Conservation (phyloP, 2,113 vertebrate genomes). For the Dryoscopus gambensis region DNA sequence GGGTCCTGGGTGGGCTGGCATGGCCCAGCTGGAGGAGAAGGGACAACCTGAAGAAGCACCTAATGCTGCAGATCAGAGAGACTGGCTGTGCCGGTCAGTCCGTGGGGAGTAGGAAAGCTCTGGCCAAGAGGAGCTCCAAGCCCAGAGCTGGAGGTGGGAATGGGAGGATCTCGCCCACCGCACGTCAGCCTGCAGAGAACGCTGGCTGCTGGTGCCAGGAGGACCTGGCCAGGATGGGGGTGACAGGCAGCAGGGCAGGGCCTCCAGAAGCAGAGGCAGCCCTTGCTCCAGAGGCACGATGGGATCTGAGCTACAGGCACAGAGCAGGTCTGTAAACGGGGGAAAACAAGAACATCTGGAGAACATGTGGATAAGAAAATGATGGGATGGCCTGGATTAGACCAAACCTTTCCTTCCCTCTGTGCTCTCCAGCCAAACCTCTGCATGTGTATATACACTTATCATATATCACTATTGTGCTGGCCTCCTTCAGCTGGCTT, state of each 20-base stretch:
- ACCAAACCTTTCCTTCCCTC: background rate
- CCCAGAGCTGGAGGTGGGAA: background rate
- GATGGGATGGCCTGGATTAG: background rate
- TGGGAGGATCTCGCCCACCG: rapidly evolving
- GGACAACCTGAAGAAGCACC: background rate
- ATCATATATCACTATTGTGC: rapidly evolving
- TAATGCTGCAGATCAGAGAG: rapidly evolving
- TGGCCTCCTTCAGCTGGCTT: background rate
- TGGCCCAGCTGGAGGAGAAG: background rate
- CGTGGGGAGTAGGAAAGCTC: rapidly evolving
- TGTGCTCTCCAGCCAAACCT: background rate
- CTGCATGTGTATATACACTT: rapidly evolving
- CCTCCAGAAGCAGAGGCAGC: background rate
- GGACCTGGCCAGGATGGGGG: background rate
- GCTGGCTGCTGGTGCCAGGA: rapidly evolving
- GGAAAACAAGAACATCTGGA: background rate
- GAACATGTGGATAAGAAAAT: background rate
- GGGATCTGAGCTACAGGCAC: background rate
- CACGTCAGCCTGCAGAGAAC: rapidly evolving
- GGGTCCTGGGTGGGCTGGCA: background rate
- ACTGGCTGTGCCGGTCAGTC: rapidly evolving
- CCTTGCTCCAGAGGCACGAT: rapidly evolving
- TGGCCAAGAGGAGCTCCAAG: background rate
- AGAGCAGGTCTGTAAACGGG: background rate
- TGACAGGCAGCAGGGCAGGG: background rate